Evolutionary conservation across 2,797 vertebrate species (phyloP).

Genomic region (Microctenopoma stevenorrisi): DNA sequence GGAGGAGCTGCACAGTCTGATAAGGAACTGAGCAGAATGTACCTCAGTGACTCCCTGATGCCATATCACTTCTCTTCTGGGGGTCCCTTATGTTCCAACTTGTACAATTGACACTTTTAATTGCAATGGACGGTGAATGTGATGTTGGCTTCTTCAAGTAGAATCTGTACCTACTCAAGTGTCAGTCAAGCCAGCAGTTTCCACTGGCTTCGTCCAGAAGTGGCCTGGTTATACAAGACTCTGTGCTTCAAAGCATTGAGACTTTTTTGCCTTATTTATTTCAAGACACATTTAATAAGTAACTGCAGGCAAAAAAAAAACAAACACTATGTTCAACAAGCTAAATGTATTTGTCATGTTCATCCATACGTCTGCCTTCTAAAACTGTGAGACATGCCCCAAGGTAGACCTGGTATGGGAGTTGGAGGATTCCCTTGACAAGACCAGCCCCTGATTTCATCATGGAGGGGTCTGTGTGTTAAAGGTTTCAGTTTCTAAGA

Average conservation of each 20-base stretch:
- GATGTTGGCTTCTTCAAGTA: slow-evolving; percentile 78
- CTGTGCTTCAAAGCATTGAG: slow-evolving; percentile 34
- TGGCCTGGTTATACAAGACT: slow-evolving; percentile 36
- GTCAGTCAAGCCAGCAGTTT: slow-evolving; percentile 80
- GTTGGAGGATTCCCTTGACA: slow-evolving; percentile 74
- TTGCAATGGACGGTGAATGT: slow-evolving; percentile 58
- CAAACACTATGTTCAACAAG: slow-evolving; percentile 13
- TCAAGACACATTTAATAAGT: slow-evolving; percentile 39
- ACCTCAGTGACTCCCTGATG: slow-evolving; percentile 30
- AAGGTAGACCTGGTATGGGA: slow-evolving; percentile 42
- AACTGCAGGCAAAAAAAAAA: slow-evolving; percentile 2
- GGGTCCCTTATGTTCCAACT: slow-evolving; percentile 55
- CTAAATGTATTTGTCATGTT: slow-evolving; percentile 36
- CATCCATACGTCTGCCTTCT: slow-evolving; percentile 31
- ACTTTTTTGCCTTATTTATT: slow-evolving; percentile 50
- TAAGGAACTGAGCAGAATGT: slow-evolving; percentile 9
- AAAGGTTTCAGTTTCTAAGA: slow-evolving; percentile 43
- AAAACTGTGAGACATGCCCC: slow-evolving; percentile 43
- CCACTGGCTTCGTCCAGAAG: slow-evolving; percentile 62
- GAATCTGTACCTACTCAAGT: slow-evolving; percentile 73
- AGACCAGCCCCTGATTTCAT: slow-evolving; percentile 78
- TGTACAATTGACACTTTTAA: slow-evolving; percentile 71
- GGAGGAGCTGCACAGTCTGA: slow-evolving; percentile 2
- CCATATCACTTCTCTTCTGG: slow-evolving; percentile 59
- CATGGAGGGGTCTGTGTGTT: slow-evolving; percentile 69